A percentile compares a stretch with the other conserved stretches of the same genome.
Conservation (phyloP, 2,797 vertebrate species). For the Buceros bicornis region DNA sequence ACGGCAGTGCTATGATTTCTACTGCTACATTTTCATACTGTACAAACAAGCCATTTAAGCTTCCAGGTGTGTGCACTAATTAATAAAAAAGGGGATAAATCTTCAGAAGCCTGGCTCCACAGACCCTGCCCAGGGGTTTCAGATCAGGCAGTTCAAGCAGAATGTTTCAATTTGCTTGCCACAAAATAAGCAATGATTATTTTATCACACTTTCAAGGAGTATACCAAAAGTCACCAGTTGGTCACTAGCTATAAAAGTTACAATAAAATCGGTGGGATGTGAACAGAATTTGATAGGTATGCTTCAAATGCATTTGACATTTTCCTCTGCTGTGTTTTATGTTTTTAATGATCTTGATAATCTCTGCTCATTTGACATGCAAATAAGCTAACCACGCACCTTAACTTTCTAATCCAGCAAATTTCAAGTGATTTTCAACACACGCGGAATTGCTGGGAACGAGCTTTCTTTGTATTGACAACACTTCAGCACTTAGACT, state of each 20-base stretch:
- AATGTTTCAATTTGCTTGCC: background rate
- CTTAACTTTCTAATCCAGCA: background rate
- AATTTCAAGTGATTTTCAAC: slow-evolving; percentile 7
- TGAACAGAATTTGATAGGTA: background rate
- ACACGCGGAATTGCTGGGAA: background rate
- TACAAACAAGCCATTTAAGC: background rate
- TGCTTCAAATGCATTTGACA: background rate
- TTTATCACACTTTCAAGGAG: background rate
- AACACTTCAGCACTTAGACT: background rate
- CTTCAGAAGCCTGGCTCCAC: background rate
- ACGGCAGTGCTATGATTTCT: background rate
- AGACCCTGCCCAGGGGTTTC: background rate
- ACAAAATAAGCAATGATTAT: background rate
- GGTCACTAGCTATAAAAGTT: background rate
- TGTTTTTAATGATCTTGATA: background rate
- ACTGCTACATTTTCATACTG: background rate
- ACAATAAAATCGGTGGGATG: background rate
- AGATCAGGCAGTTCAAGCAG: background rate
- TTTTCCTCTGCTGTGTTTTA: background rate
- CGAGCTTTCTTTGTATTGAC: slow-evolving; percentile 25
- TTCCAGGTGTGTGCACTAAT: background rate
- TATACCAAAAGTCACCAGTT: background rate
- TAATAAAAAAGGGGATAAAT: background rate
- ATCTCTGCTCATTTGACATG: background rate
- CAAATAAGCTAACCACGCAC: background rate